Evolutionary conservation across 2,888 invertebrate genomes (phyloP).

Genomic region (Drosophila rubida): DNA sequence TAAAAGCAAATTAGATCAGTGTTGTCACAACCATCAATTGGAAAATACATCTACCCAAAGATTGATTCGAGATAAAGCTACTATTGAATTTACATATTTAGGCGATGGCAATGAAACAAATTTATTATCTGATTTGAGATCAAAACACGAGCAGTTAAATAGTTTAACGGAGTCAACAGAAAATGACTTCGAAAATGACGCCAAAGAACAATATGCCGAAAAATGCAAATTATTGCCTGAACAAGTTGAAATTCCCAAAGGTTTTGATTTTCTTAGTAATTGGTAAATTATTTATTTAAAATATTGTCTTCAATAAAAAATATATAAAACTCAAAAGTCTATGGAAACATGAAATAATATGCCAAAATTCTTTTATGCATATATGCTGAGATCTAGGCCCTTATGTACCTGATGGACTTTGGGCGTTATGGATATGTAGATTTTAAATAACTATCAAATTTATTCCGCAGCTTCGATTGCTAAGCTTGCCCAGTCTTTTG

Average conservation of each 20-base stretch:
- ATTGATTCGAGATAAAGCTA: neutral
- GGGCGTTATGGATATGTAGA: too few relatives aligned
- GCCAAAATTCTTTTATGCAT: too few relatives aligned
- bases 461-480: too few relatives aligned
- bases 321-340: too few relatives aligned
- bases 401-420: too few relatives aligned
- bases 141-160: conserved; percentile 38
- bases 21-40: neutral
- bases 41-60: neutral
- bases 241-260: conserved; percentile 63
- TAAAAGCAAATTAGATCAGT: neutral
- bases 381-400: too few relatives aligned
- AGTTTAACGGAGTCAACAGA: conserved; percentile 37
- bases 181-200: conserved; percentile 55
- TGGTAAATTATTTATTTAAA: conserved; percentile 40
- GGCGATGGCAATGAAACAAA: conserved; percentile 23
- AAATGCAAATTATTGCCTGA: conserved; percentile 45
- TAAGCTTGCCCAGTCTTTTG: too few relatives aligned
- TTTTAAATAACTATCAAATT: too few relatives aligned
- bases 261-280: conserved; percentile 61
- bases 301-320: neutral
- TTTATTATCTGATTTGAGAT: conserved; percentile 28
- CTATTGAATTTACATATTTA: conserved; percentile 5
- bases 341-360: too few relatives aligned
- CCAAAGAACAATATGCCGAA: conserved; percentile 53